These are phyloP conservation scores for Cantharis nigra DNA, from an alignment of 2,888 invertebrate genomes.

Conservation along the genomic window DNA sequence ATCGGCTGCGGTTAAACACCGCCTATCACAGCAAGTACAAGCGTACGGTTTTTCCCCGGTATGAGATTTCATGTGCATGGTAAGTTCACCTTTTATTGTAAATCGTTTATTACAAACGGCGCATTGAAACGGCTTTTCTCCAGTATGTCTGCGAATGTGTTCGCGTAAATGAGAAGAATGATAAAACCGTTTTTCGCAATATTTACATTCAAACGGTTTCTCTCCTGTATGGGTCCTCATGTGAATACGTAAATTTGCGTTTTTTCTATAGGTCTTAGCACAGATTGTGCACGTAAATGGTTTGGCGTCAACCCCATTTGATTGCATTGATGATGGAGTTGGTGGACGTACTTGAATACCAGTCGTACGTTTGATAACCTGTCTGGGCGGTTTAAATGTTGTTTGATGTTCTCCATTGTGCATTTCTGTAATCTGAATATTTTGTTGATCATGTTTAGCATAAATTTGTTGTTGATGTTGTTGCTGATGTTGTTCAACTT, in stretches of 20 bases:
- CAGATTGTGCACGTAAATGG: slow-evolving; percentile 48
- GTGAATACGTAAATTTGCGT: slow-evolving; percentile 52
- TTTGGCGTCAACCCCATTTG: slow-evolving; percentile 32
- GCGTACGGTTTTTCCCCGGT: slow-evolving; percentile 60
- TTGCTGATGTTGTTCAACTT: slow-evolving; percentile 6
- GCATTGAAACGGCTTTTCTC: slow-evolving; percentile 53
- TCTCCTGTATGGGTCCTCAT: slow-evolving; percentile 53
- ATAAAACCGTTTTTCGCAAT: slow-evolving; percentile 52
- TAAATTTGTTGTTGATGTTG: slow-evolving; percentile 19
- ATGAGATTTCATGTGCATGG: slow-evolving; percentile 61
- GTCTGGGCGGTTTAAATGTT: slow-evolving; percentile 31
- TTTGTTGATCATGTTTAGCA: background rate
- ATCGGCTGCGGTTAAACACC: slow-evolving; percentile 61
- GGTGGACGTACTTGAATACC: slow-evolving; percentile 48
- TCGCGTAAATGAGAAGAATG: slow-evolving; percentile 52
- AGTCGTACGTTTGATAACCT: slow-evolving; percentile 48
- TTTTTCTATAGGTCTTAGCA: slow-evolving; percentile 50
- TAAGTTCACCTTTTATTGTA: slow-evolving; percentile 52
- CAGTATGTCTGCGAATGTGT: slow-evolving; percentile 52
- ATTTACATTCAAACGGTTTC: slow-evolving; percentile 54
- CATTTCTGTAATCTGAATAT: slow-evolving; percentile 18
- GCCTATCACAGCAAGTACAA: slow-evolving; percentile 61
- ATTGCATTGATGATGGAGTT: slow-evolving; percentile 37
- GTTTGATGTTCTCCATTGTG: slow-evolving; percentile 13
- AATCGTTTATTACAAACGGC: slow-evolving; percentile 51